Evolutionary conservation across 2,888 invertebrate genomes (phyloP), one percentile per base, ranked within the genome.

Genomic region (Drosophila melanosoma): DNA sequence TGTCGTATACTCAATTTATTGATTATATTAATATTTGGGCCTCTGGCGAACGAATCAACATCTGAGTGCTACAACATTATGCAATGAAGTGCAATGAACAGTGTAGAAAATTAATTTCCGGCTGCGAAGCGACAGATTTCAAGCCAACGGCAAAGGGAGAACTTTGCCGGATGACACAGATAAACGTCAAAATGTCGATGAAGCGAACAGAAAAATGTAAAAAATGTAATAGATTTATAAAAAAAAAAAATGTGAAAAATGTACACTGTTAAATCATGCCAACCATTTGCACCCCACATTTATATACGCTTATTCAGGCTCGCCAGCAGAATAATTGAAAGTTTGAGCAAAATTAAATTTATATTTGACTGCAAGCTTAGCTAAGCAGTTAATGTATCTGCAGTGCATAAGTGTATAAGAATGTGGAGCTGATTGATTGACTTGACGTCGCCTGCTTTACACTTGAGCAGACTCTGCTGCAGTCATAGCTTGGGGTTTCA

Each of bases 1-100:
- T 66, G 72, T 33, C 81, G 82, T 84, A 81, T 82, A 69, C 76
- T 68, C 76, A 76, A 90, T 87, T 74, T 86, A 89, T 90, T 83
- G 87, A 89, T 89, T 90, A 72, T 70, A 77, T 87, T 86, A 67
- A 80, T 88, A 82, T 79, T 74, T 67, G 65, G 64, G 53, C 32
- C 48, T 49, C 67, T 68, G 49, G 69, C 62, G 68, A 74, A 57
- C 51, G 65, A 20, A 42, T 32, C 60, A 56, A 54, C 65, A 54
- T 70, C 72, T 75, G 54, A 70, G 75, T 77, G 72, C 54, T 70
- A 74, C 58, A 74, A 74, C 58, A 74, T 86, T 82, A 76, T 75
- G 79, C 83, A 86, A 84, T 87, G 84, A 80, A 79, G 73, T 68
- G 56, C 70, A 68, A 49, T 56, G 53, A 17, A 62, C 32, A 52